Evolutionary conservation across 2,797 vertebrate genomes (phyloP), one percentile per base, ranked within the genome.

Genomic region (Poecilia wingei): DNA sequence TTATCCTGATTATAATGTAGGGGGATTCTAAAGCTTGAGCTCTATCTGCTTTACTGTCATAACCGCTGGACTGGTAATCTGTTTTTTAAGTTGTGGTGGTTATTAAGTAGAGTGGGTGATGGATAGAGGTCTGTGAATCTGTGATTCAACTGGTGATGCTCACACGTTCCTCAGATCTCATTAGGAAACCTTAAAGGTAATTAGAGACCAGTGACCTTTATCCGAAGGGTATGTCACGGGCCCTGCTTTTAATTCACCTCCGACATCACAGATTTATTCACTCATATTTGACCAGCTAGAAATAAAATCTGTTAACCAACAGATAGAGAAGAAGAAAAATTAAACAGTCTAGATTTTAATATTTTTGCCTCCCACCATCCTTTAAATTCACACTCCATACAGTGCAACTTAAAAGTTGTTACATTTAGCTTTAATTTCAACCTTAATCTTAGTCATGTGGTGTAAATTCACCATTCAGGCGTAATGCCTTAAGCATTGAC

Each of bases 161-260:
- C 78, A 9, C 73, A 77, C 72, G 81, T 76, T 78, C 45, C 80
- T 90, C 72, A 88, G 87, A 89, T 91, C 90, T 91, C 90, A 80
- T 82, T 86, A 89, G 89, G 85, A 87, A 75, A 78, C 76, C 72
- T 73, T 0, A 0, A 33, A 75, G 78, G 75, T 89, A 92, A 92
- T 91, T 91, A 84, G 79, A 83, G 75, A 88, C 80, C 76, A 83
- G 76, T 91, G 88, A 92, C 90, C 92, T 94, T 93, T 91, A 85
- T 78, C 84, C 64, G 72, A 59, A 86, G 70, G 74, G n/a, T 70
- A 72, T 81, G 83, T 82, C 75, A 90, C 74, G 78, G 81, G 68
- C 61, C 77, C 72, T 75, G 45, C 77, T 70, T 86, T 84, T 46
- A 46, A 81, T 83, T 77, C 73, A 68, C 68, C 69, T 51, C 25